phyloP scores from a whole-genome alignment of 2,888 invertebrate species.

The Drosophila austrosaltans region DNA sequence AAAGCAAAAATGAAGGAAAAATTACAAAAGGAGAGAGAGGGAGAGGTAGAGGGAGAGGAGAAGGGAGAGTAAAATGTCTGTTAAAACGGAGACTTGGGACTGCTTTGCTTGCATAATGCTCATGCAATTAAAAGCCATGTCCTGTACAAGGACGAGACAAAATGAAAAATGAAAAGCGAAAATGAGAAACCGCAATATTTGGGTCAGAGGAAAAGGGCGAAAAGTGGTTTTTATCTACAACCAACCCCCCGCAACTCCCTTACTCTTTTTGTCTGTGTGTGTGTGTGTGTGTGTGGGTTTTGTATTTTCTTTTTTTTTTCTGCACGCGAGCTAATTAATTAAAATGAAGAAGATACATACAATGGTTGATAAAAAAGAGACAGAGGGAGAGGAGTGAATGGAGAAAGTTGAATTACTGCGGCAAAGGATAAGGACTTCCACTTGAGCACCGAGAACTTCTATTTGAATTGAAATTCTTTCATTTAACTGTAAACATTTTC shows the following conservation, averaged over 20 bases:
- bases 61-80: constrained; percentile 32
- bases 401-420: constrained; percentile 32
- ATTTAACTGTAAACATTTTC: background rate
- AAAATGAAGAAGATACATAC: constrained; percentile 51
- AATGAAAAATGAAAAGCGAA: constrained; percentile 47
- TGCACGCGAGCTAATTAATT: constrained; percentile 59
- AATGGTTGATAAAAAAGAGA: constrained; percentile 21
- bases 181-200: constrained; percentile 45
- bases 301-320: constrained; percentile 11
- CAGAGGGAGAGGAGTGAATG: constrained; percentile 12
- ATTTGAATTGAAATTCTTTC: constrained; percentile 1
- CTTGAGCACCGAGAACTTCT: constrained; percentile 3
- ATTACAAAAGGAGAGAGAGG: constrained; percentile 34
- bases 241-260: background rate
- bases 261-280: background rate
- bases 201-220: constrained; percentile 37
- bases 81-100: constrained; percentile 42
- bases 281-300: too few relatives aligned
- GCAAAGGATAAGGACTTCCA: background rate
- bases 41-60: background rate
- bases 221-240: constrained; percentile 29
- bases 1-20: too few relatives aligned
- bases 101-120: constrained; percentile 63
- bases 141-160: constrained; percentile 50
- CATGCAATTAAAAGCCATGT: constrained; percentile 69